Evolutionary conservation across 2,797 vertebrate genomes (phyloP), one percentile per base, ranked within the genome.

Genomic region (Pempheris klunzingeri): DNA sequence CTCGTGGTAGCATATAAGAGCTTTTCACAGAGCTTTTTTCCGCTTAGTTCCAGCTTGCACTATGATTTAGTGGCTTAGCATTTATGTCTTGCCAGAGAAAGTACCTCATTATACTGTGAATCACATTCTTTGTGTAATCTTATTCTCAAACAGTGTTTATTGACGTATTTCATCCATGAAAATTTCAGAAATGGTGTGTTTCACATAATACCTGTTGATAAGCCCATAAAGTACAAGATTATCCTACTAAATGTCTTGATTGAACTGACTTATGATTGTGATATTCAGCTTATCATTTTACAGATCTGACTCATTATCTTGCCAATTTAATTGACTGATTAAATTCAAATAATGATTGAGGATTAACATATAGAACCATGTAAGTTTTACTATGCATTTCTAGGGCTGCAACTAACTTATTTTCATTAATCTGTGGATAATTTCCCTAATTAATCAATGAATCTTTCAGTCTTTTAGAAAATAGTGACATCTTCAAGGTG

Each of bases 181-280:
- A 24, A 68, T 69, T 43, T 13, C 13, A 54, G 10, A n/a, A 26
- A 22, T 34, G n/a, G 30, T 36, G 17, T 69, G 43, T 70, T 82
- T 78, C 86, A 61, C 69, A 73, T 81, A 32, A 85, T 59, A 87
- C 82, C 76, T 85, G 88, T 90, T 90, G 82, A 82, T 76, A 43
- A 83, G 7, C n/a, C 14, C 9, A 53, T 60, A 4, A 57, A 47
- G 17, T 11, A 24, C 3, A 46, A 55, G 43, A 14, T 47, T 12
- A 12, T 71, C 17, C 11, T 13, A 7, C 12, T 41, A 22, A 15
- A 28, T 43, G 13, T 26, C 20, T 44, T 54, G 10, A 74, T 26
- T 49, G 10, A 34, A 20, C 46, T 1, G 4, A 62, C 5, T 30
- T 10, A 3, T 38, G 24, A 28, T 71, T 47, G 2, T 39, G 32